Conservation (phyloP, 2,113 vertebrate genomes). For the Theristicus caerulescens region DNA sequence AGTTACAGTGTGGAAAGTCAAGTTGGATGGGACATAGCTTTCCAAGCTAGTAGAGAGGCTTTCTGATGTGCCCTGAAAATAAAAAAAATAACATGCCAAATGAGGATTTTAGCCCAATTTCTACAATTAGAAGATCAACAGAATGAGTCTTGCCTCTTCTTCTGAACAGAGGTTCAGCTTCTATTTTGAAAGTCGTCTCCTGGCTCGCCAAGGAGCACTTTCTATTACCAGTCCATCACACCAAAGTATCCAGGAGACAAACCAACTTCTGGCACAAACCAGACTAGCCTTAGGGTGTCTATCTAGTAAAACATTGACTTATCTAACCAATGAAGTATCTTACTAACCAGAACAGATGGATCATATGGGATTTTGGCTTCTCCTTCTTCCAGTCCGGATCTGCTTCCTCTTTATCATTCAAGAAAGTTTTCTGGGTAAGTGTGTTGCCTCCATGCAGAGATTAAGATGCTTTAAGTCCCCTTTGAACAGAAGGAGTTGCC, state of each 20-base stretch:
- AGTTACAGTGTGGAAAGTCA: background rate
- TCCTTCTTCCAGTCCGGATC: background rate
- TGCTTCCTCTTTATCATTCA: background rate
- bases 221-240: background rate
- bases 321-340: background rate
- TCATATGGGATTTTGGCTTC: background rate
- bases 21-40: background rate
- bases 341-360: background rate
- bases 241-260: background rate
- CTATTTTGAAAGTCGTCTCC: background rate
- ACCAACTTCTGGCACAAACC: background rate
- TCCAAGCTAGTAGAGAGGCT: background rate
- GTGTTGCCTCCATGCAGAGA: fast-evolving
- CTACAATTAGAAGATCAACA: background rate
- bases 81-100: background rate
- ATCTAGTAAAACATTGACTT: background rate
- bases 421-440: background rate
- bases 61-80: background rate
- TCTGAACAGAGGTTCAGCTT: background rate
- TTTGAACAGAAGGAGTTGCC: background rate
- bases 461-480: background rate
- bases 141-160: background rate
- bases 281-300: background rate
- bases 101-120: background rate
- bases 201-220: background rate